These are phyloP conservation scores for Sandelia bainsii DNA, from an alignment of 2,797 vertebrate genomes.

Conservation along the genomic window DNA sequence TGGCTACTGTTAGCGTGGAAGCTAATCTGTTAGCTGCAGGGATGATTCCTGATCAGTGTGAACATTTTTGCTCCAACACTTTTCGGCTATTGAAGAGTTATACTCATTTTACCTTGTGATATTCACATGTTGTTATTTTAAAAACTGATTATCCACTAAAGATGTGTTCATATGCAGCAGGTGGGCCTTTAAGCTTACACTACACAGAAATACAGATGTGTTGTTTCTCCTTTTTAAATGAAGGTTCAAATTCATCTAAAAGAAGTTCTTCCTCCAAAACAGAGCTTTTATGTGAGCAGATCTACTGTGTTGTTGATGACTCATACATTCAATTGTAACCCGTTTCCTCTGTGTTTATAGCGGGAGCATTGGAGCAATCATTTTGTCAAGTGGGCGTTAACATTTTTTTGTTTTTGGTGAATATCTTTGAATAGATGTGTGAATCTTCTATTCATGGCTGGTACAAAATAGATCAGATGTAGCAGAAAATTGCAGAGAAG, in stretches of 20 bases:
- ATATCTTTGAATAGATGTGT: conserved; percentile 41
- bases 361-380: conserved; percentile 27
- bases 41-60: background rate
- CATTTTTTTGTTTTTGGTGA: conserved; percentile 19
- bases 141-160: background rate
- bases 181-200: background rate
- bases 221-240: background rate
- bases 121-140: background rate
- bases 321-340: conserved; percentile 22
- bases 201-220: background rate
- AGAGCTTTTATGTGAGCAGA: conserved; percentile 14
- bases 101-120: background rate
- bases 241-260: background rate
- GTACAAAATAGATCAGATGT: conserved; percentile 6
- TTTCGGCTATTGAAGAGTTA: conserved; percentile 8
- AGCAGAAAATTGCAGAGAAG: background rate
- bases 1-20: background rate
- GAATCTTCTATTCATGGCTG: conserved; percentile 8
- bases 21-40: conserved; percentile 4
- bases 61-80: background rate
- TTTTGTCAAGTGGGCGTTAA: conserved; percentile 45
- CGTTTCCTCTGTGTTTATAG: conserved; percentile 29
- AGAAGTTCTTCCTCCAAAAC: background rate
- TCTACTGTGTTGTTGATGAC: conserved; percentile 24
- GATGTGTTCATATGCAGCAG: background rate